Conservation (phyloP, 35 echinoderm and acorn worm genomes). For the Chiridota heheva region DNA sequence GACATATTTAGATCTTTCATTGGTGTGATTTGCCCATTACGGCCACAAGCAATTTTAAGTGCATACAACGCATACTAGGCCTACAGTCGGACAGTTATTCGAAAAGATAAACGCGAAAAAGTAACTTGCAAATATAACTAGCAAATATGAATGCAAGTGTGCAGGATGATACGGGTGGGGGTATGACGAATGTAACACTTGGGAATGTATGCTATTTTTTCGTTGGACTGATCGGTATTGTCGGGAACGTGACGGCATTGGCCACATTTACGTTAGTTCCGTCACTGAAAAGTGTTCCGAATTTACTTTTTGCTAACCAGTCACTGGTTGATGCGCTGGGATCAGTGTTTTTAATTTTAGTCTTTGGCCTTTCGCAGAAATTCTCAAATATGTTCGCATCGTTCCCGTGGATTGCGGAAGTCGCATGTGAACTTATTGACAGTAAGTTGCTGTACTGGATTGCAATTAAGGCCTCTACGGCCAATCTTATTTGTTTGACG, state of each 20-base stretch:
- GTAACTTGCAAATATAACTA: no score
- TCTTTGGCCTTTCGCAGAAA: conserved; percentile 13
- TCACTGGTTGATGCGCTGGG: conserved; percentile 16
- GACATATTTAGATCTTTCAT: no score
- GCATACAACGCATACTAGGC: no score
- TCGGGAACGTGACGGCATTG: conserved; percentile 9
- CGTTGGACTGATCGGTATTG: conserved; percentile 19
- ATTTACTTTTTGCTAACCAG: conserved; percentile 28
- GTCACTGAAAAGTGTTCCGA: conserved; percentile 16
- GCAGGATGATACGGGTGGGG: no score
- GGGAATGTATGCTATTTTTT: no score
- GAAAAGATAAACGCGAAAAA: no score
- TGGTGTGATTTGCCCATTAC: no score
- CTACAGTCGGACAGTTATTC: no score
- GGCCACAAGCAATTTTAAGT: no score
- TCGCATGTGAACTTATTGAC: conserved; percentile 24
- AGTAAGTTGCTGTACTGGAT: conserved; percentile 42
- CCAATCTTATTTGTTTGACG: conserved; percentile 36
- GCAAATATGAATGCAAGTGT: no score
- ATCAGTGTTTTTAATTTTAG: conserved; percentile 2
- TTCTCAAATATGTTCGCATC: no score
- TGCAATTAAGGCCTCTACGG: conserved; percentile 42
- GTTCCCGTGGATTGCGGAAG: background rate
- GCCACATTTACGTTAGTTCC: conserved; percentile 29
- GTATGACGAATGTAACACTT: no score